Conservation (phyloP, 2,888 invertebrate genomes). For the Drosophila hamatofila region DNA sequence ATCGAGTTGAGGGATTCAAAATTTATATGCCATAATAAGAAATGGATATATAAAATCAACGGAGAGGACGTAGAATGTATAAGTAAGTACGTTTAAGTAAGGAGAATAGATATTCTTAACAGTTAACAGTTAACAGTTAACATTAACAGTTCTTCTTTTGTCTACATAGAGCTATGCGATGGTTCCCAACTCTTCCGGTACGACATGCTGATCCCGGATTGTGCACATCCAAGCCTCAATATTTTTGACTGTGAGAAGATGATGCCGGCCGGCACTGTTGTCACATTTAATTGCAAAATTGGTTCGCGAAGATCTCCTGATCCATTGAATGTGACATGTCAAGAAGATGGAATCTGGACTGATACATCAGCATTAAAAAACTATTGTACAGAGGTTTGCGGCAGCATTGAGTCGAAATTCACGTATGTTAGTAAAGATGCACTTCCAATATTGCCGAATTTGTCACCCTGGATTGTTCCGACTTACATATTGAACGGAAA, state of each 20-base stretch:
- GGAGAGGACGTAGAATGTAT: conserved; percentile 1
- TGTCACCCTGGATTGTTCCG: conserved; percentile 8
- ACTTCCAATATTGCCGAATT: fast-evolving
- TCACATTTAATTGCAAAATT: fast-evolving
- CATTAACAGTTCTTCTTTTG: too few relatives aligned
- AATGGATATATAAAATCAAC: fast-evolving
- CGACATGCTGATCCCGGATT: not conserved
- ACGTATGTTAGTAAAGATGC: fast-evolving
- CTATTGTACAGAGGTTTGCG: conserved; percentile 6
- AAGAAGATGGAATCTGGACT: conserved; percentile 25
- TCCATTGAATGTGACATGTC: not conserved
- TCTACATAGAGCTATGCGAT: conserved; percentile 20
- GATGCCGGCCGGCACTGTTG: not conserved
- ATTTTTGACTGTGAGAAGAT: fast-evolving
- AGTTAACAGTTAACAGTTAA: too few relatives aligned
- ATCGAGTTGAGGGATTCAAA: fast-evolving
- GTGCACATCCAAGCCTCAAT: not conserved
- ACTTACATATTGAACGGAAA: not conserved
- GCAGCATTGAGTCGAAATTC: fast-evolving
- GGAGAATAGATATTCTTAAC: not conserved
- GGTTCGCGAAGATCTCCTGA: not conserved
- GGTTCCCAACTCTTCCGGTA: not conserved
- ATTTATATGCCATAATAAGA: fast-evolving
- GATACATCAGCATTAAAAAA: not conserved
- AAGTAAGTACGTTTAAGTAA: conserved; percentile 15